phyloP scores from a whole-genome alignment of 2,888 invertebrate species.

The Diadromus collaris region DNA sequence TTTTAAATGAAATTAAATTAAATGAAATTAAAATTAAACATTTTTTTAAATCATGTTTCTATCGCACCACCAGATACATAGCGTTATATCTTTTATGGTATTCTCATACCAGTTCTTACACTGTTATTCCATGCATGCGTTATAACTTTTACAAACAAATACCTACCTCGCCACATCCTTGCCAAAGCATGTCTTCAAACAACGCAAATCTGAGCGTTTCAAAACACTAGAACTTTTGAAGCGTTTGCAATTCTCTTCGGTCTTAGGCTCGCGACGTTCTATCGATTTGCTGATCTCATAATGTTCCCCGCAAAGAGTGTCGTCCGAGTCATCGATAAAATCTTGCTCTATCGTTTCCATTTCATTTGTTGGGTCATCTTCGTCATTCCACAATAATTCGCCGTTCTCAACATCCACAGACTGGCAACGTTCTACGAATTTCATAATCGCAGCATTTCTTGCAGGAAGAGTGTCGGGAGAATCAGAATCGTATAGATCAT shows the following conservation, averaged over 20 bases:
- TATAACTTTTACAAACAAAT: neutral
- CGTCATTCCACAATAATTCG: no score
- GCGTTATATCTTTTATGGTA: no score
- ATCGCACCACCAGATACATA: no score
- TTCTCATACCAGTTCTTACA: no score
- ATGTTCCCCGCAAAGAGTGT: neutral
- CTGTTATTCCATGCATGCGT: no score
- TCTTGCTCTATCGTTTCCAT: neutral
- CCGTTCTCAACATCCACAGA: neutral
- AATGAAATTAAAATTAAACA: neutral
- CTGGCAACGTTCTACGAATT: neutral
- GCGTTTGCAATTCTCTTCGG: neutral
- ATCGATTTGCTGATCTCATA: neutral
- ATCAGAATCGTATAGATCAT: neutral
- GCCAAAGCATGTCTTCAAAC: neutral
- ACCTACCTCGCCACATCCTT: neutral
- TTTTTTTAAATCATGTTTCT: no score
- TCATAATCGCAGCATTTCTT: neutral
- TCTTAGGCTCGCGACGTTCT: neutral
- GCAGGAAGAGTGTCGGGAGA: neutral
- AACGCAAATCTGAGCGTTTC: neutral
- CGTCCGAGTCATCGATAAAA: neutral
- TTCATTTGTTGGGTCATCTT: neutral
- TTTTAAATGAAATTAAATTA: neutral
- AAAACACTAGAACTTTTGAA: neutral